phyloP scores from a whole-genome alignment of 2,113 vertebrate genomes.

The Odocoileus virginianus region DNA sequence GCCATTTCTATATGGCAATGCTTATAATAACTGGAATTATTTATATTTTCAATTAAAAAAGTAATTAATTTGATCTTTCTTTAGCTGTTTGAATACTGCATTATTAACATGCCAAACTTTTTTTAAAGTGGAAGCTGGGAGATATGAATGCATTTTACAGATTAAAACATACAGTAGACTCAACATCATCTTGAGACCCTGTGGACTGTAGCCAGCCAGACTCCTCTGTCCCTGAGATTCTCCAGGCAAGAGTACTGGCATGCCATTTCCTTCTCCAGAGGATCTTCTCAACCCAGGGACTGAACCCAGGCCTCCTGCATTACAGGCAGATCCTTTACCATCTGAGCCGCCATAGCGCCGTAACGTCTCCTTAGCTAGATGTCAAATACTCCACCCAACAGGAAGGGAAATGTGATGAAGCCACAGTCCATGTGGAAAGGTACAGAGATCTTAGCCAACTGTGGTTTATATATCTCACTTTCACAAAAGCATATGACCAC shows the following conservation, averaged over 20 bases:
- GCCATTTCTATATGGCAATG: neutral
- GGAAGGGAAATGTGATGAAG: too few relatives aligned
- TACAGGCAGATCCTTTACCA: neutral
- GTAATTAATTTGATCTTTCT: neutral
- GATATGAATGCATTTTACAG: neutral
- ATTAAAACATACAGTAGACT: neutral
- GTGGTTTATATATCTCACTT: neutral
- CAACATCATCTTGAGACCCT: neutral
- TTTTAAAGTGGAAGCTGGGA: neutral
- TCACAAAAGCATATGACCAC: neutral
- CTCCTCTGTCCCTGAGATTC: neutral
- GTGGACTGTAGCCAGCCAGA: neutral
- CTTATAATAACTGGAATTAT: neutral
- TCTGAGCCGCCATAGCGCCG: neutral
- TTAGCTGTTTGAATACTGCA: neutral
- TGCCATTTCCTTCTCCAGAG: neutral
- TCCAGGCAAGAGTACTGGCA: neutral
- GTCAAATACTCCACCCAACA: neutral
- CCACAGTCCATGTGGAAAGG: neutral
- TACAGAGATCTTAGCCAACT: neutral
- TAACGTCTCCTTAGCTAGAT: neutral
- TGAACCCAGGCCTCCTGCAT: neutral
- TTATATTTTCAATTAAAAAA: neutral
- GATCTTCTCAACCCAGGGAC: neutral
- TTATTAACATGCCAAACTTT: neutral